These are phyloP conservation scores for Luperina testacea DNA, from an alignment of 2,888 invertebrate genomes.

Conservation along the genomic window DNA sequence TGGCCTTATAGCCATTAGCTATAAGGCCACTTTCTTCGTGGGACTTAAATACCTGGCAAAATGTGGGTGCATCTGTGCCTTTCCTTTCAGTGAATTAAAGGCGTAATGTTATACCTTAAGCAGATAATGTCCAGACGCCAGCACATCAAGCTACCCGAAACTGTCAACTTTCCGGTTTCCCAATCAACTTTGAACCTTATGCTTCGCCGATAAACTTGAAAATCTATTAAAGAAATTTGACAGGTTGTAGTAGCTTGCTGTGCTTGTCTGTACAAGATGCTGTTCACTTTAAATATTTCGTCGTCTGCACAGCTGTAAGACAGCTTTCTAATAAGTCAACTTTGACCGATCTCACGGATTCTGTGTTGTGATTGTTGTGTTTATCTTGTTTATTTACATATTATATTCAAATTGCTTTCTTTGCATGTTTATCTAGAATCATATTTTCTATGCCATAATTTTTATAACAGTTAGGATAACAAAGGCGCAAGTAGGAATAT, in stretches of 20 bases:
- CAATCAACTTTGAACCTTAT: too few relatives aligned
- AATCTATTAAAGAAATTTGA: too few relatives aligned
- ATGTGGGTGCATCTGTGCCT: background rate
- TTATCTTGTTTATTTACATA: conserved; percentile 12
- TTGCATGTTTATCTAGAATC: background rate
- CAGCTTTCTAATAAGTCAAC: conserved; percentile 39
- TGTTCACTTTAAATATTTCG: conserved; percentile 6
- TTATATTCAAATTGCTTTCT: background rate
- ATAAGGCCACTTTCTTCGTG: background rate
- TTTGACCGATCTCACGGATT: conserved; percentile 35
- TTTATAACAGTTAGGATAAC: too few relatives aligned
- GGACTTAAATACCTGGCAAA: background rate
- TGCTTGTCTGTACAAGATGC: background rate
- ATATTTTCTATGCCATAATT: background rate
- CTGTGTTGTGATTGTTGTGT: conserved; percentile 12
- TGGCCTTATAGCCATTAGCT: too few relatives aligned
- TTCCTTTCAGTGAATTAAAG: background rate
- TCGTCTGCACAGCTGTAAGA: background rate
- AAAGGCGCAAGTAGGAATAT: too few relatives aligned
- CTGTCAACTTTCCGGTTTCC: too few relatives aligned
- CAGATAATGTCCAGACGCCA: too few relatives aligned
- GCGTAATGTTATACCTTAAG: background rate
- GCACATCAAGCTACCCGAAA: too few relatives aligned
- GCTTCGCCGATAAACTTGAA: too few relatives aligned
- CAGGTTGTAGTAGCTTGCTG: too few relatives aligned